phyloP scores from a whole-genome alignment of 2,888 invertebrate genomes.

The Xylota sylvarum region DNA sequence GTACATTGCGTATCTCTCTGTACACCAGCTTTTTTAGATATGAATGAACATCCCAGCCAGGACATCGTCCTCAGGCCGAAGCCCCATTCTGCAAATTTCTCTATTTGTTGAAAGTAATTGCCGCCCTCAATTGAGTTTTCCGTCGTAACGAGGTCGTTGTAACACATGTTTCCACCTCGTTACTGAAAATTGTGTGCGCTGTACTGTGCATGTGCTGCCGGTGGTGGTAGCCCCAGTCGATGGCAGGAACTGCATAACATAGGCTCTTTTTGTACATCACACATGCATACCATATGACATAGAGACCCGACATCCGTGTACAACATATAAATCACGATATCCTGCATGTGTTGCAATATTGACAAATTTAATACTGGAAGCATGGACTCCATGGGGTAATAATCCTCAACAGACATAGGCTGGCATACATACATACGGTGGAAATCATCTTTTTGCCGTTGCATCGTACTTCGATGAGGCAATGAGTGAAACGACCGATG shows the following conservation, averaged over 20 bases:
- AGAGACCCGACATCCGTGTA: constrained; percentile 61
- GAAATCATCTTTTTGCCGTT: constrained; percentile 9
- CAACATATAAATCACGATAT: constrained; percentile 73
- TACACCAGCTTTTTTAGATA: constrained; percentile 12
- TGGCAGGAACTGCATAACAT: constrained; percentile 32
- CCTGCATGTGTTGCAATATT: constrained; percentile 75
- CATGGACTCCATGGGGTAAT: constrained; percentile 33
- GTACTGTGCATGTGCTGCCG: background rate
- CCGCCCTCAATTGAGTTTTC: constrained; percentile 75
- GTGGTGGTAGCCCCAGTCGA: background rate
- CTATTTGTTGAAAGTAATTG: constrained; percentile 76
- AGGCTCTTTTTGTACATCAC: constrained; percentile 13
- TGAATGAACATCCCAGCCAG: constrained; percentile 26
- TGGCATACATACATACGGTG: constrained; percentile 15
- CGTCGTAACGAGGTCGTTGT: constrained; percentile 72
- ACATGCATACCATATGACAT: constrained; percentile 22
- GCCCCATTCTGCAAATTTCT: constrained; percentile 55
- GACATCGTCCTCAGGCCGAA: background rate
- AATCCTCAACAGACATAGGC: constrained; percentile 33
- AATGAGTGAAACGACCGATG: constrained; percentile 8
- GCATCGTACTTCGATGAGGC: background rate
- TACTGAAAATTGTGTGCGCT: constrained; percentile 61
- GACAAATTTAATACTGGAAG: constrained; percentile 74
- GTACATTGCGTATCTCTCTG: constrained; percentile 16
- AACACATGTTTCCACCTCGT: constrained; percentile 76